Evolutionary conservation across 2,888 invertebrate species (phyloP), one percentile per base, ranked within the genome.

Genomic region (Cenopis cana): DNA sequence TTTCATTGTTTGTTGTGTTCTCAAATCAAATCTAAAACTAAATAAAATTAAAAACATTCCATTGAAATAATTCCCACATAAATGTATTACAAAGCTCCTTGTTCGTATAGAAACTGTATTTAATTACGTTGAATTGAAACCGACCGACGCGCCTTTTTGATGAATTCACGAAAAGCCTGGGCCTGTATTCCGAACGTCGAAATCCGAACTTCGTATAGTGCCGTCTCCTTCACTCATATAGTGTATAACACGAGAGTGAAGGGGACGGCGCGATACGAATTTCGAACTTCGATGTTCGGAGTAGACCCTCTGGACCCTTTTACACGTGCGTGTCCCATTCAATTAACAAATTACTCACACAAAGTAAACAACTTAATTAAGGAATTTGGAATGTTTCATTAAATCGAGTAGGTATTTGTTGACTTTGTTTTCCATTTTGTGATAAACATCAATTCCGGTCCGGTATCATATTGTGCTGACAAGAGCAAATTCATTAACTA

Each of bases 291-390:
- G n/a, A n/a, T n/a, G n/a, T n/a, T n/a, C n/a, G n/a, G n/a, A n/a
- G n/a, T n/a, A n/a, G n/a, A n/a, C n/a, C n/a, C n/a, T n/a, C n/a
- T n/a, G n/a, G n/a, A 61, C 50, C 57, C 57, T 46, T 46, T 33
- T 4, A 46, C 56, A 12, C 33, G 41, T 64, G 62, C 62, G 62
- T 62, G 69, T 38, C 18, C 56, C 29, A 49, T 70, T 54, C 65
- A 54, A 70, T 70, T 70, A 70, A 70, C 46, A 50, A 62, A 46
- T 70, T 65, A 59, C 62, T 36, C n/a, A 62, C 49, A 38, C 60
- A 62, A 55, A 59, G 65, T 49, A 66, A 70, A 65, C 69, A 59
- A 70, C 54, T 65, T 65, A 17, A 70, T 59, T 64, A 17, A 20
- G 52, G 59, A 49, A 71, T 66, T 66, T 59, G 18, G 64, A 46